phyloP scores from a whole-genome alignment of 2,113 vertebrate species.

The Centropristis striata region DNA sequence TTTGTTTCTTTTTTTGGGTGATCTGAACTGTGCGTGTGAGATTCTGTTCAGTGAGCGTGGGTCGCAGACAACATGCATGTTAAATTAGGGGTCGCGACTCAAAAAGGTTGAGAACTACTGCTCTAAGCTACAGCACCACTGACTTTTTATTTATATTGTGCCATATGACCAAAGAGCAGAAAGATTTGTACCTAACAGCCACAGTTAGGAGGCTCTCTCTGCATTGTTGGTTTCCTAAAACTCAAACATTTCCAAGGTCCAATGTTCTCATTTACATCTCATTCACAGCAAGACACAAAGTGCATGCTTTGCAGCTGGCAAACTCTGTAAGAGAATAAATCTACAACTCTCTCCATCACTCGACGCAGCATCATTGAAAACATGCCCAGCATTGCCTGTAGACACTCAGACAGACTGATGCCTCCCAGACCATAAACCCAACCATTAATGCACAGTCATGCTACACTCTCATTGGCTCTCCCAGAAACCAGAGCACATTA shows the following conservation, averaged over 20 bases:
- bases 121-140: background rate
- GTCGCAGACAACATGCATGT: too few species aligned
- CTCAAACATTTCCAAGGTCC: background rate
- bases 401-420: background rate
- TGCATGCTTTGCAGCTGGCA: background rate
- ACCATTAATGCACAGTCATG: slow-evolving; percentile 35
- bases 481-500: slow-evolving; percentile 10
- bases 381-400: background rate
- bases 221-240: background rate
- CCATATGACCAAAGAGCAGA: background rate
- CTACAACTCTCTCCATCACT: background rate
- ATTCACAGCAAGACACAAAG: slow-evolving; percentile 10
- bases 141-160: background rate
- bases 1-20: too few species aligned
- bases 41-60: too few species aligned
- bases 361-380: slow-evolving; percentile 1
- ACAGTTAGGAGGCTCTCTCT: background rate
- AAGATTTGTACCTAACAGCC: background rate
- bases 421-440: slow-evolving; percentile 9
- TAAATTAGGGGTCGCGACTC: too few species aligned
- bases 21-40: too few species aligned
- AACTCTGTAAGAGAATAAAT: background rate
- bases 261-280: background rate
- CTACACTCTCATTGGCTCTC: background rate
- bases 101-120: too few species aligned